A percentile compares a stretch with the other conserved stretches of the same genome.
Conservation (phyloP, 1,140 invertebrate genomes). For the Subanguina moxae region DNA sequence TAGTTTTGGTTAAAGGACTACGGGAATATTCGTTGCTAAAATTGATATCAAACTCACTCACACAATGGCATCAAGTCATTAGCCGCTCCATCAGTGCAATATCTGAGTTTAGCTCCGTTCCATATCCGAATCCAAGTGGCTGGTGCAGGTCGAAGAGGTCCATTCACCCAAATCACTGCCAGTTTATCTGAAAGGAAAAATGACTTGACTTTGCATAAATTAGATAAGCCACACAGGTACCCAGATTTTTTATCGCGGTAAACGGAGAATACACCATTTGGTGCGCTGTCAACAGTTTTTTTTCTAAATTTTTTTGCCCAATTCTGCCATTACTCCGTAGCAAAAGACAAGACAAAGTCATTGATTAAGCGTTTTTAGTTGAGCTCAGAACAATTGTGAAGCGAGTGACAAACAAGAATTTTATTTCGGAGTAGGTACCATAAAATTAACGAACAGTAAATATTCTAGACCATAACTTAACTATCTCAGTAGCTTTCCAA, state of each 20-base stretch:
- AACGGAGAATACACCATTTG: not conserved
- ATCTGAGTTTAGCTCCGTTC: slow-evolving; percentile 20
- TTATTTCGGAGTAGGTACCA: not conserved
- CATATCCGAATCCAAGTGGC: slow-evolving; percentile 18
- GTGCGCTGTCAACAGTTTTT: too few species aligned
- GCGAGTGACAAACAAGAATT: not conserved
- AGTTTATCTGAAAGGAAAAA: slow-evolving; percentile 23
- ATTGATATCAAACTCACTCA: slow-evolving; percentile 11
- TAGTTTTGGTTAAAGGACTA: too few species aligned
- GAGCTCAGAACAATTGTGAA: too few species aligned
- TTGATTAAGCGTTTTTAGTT: too few species aligned
- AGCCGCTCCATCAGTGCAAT: slow-evolving; percentile 28
- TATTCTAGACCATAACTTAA: too few species aligned
- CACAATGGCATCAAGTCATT: slow-evolving; percentile 15
- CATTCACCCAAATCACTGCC: slow-evolving; percentile 15
- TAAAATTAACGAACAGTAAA: not conserved
- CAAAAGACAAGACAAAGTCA: too few species aligned
- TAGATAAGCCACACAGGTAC: not conserved
- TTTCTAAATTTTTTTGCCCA: too few species aligned
- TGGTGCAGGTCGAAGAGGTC: slow-evolving; percentile 6
- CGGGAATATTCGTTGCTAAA: not conserved
- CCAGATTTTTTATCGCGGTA: not conserved
- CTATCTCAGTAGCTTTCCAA: too few species aligned
- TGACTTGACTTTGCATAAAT: not conserved
- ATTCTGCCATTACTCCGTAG: too few species aligned